Evolutionary conservation across 2,113 vertebrate species (phyloP), one percentile per base, ranked within the genome.

Genomic region (Salvelinus sp.): DNA sequence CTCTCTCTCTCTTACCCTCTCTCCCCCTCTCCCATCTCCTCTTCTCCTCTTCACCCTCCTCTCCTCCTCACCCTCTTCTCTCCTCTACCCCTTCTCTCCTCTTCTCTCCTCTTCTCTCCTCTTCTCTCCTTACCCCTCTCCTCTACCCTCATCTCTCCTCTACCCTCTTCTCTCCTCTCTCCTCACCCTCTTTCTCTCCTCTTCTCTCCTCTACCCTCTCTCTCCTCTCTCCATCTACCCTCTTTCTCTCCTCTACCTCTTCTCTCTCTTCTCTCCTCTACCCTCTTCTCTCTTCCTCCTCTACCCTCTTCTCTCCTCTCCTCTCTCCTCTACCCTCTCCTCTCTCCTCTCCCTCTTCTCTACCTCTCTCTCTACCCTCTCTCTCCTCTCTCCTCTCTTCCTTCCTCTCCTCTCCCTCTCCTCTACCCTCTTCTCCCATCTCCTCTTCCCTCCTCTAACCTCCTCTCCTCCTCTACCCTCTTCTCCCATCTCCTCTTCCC

Each of bases 41-140:
- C 3, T 30, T 33, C 3, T 30, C 4, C 30, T 33, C 30, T 33
- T n/a, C n/a, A 82, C 89, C 89, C 80, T 75, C 88, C 47, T 48
- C 9, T 14, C 1, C 18, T 6, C 58, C n/a, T n/a, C n/a, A 82
- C 89, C 89, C 80, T 75, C 88, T 86, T 83, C 47, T 48, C 9
- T 14, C 1, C 18, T 6, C 58, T 63, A n/a, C n/a, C 60, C n/a
- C 23, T 0, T 22, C 7, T 0, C 7, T 0, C 23, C 58, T 76
- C 65, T 80, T 25, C 25, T 25, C 76, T 48, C 47, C 12, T 48
- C 47, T 2, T 0, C 30, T 1, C 30, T 13, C 10, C 12, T 3
- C 47, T 5, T 1, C 4, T 4, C 4, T 33, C 30, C n/a, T n/a
- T n/a, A n/a, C n/a, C n/a, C n/a, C n/a, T n/a, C n/a, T 1, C 1